Conservation (phyloP, 2,113 vertebrate genomes). For the Acanthisitta chloris region DNA sequence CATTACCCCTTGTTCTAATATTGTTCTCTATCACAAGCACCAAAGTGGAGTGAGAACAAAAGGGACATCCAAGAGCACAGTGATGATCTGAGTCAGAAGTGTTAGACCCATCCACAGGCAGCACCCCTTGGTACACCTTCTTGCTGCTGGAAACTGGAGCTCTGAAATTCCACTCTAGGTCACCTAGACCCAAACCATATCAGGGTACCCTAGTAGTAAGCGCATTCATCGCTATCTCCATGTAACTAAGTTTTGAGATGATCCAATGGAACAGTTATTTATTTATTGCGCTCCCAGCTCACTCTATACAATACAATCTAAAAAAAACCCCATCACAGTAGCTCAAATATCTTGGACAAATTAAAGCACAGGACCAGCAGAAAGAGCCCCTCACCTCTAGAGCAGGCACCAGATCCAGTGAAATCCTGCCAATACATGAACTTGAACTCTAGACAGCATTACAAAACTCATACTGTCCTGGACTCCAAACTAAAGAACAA, state of each 20-base stretch:
- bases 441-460: not conserved
- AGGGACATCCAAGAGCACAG: not conserved
- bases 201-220: not conserved
- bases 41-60: not conserved
- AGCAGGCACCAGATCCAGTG: not conserved
- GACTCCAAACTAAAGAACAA: not conserved
- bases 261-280: not conserved
- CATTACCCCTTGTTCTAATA: not conserved
- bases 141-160: not conserved
- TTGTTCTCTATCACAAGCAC: not conserved
- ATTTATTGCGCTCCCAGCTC: not conserved
- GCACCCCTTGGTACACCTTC: too few relatives aligned
- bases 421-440: not conserved
- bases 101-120: not conserved
- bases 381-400: not conserved
- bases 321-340: not conserved
- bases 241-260: not conserved
- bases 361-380: not conserved
- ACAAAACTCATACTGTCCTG: not conserved
- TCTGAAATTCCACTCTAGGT: not conserved
- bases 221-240: not conserved
- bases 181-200: not conserved
- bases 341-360: not conserved
- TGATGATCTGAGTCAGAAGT: not conserved
- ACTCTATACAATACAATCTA: not conserved